Conservation (phyloP, 2,888 invertebrate species). For the Lasioglossum oenotherae region DNA sequence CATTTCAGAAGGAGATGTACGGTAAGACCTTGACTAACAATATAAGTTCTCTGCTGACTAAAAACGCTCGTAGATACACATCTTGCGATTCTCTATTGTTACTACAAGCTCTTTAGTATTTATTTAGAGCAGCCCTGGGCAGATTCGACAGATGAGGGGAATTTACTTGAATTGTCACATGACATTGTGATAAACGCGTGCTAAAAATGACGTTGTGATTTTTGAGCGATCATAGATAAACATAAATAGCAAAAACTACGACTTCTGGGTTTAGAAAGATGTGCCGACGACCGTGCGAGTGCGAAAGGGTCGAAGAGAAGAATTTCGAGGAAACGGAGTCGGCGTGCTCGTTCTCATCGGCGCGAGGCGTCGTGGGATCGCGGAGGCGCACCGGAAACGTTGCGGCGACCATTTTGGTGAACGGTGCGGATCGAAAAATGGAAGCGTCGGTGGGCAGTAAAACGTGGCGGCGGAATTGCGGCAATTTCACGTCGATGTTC, state of each 20-base stretch:
- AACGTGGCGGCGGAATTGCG: constrained; percentile 29
- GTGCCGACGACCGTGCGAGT: neutral
- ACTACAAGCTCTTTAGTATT: too few species aligned
- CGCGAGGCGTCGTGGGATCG: neutral
- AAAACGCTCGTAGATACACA: too few species aligned
- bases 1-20: too few species aligned
- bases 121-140: too few species aligned
- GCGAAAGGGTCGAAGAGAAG: neutral
- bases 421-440: neutral
- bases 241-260: neutral
- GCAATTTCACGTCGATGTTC: constrained; percentile 36
- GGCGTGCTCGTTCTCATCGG: neutral
- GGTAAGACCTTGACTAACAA: too few species aligned
- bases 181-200: too few species aligned
- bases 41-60: too few species aligned
- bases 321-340: too few species aligned
- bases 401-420: constrained; percentile 36
- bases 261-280: neutral
- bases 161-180: too few species aligned
- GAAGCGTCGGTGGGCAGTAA: constrained; percentile 39
- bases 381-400: constrained; percentile 30
- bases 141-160: too few species aligned
- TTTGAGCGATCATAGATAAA: neutral
- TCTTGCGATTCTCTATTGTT: too few species aligned
- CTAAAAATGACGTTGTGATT: too few species aligned